These are phyloP conservation scores for Hydractinia symbiolongicarpus DNA, from an alignment of 30 jellyfish, hydroid and myxozoan genomes.

Conservation along the genomic window DNA sequence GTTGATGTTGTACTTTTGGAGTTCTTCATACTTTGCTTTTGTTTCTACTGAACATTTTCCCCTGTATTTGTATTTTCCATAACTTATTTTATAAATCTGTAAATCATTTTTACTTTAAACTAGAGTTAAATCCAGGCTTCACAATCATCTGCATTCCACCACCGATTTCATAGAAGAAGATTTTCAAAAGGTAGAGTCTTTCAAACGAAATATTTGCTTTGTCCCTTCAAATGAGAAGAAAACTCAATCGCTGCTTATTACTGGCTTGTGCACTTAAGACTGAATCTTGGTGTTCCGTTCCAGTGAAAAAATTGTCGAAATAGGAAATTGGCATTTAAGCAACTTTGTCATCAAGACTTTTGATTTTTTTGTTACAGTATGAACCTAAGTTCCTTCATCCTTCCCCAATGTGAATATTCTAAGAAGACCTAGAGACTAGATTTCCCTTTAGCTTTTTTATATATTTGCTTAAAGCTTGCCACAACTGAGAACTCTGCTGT, in stretches of 20 bases:
- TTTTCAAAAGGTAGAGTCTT: conserved; percentile 30
- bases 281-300: too few species aligned
- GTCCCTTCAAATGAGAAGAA: too few species aligned
- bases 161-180: conserved; percentile 73
- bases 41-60: not conserved
- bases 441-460: not conserved
- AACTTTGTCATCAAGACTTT: not conserved
- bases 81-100: too few species aligned
- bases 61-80: not conserved
- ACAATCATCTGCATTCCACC: conserved; percentile 61
- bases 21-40: not conserved
- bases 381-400: not conserved
- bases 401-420: not conserved
- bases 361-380: not conserved
- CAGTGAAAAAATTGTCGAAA: too few species aligned
- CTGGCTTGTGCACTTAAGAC: too few species aligned
- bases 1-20: not conserved
- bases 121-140: conserved; percentile 80
- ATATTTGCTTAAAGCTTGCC: conserved; percentile 53
- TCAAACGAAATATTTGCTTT: too few species aligned
- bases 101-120: too few species aligned
- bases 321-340: too few species aligned
- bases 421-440: too few species aligned
- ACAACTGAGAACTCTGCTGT: conserved; percentile 50
- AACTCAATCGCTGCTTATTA: too few species aligned